A percentile compares a stretch with the other conserved stretches of the same genome.
phyloP scores from a whole-genome alignment of 2,888 invertebrate genomes.

The Polydrusus tereticollis region DNA sequence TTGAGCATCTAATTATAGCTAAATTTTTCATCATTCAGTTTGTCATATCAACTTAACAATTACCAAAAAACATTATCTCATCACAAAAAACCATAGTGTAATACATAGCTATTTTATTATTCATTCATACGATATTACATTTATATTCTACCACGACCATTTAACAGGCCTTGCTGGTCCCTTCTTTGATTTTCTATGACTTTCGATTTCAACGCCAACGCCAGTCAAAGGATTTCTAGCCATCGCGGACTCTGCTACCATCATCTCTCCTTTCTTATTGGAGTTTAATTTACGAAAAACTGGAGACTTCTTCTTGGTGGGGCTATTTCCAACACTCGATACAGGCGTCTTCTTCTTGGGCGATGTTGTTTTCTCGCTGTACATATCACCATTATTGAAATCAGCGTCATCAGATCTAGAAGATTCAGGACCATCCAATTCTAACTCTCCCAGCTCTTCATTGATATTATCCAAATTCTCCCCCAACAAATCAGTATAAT shows the following conservation, averaged over 20 bases:
- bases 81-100: not conserved
- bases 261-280: slow-evolving; percentile 6
- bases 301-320: slow-evolving; percentile 28
- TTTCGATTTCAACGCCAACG: slow-evolving; percentile 56
- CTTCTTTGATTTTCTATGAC: slow-evolving; percentile 53
- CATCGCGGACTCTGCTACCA: slow-evolving; percentile 51
- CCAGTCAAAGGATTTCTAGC: slow-evolving; percentile 58
- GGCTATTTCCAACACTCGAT: not conserved
- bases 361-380: not conserved
- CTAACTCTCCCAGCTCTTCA: slow-evolving; percentile 32
- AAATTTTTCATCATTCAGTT: too few relatives aligned
- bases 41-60: too few relatives aligned
- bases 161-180: slow-evolving; percentile 44
- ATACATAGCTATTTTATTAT: too few relatives aligned
- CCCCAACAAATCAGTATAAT: not conserved
- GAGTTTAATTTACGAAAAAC: slow-evolving; percentile 33
- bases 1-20: too few relatives aligned
- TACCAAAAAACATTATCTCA: too few relatives aligned
- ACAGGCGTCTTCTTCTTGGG: not conserved
- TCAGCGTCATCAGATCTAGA: not conserved
- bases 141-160: slow-evolving; percentile 53
- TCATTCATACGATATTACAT: not conserved
- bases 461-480: slow-evolving; percentile 4
- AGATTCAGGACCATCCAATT: slow-evolving; percentile 37
- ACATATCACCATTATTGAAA: not conserved